Conservation (phyloP, 92 coral and sea anemone genomes). For the Micromussa lordhowensis region DNA sequence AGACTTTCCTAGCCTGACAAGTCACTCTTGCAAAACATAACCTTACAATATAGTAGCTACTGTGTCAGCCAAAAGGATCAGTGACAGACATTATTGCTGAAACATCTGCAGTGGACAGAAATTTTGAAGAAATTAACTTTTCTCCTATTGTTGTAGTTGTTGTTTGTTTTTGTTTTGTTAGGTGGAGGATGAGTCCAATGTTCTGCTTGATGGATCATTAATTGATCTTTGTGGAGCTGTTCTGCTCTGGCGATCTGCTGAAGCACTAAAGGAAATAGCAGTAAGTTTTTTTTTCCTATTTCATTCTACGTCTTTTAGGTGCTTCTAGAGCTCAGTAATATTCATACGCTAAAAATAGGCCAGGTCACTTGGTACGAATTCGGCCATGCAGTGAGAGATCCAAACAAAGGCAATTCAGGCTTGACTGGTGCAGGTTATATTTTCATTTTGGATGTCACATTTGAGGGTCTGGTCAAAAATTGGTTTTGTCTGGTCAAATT, state of each 20-base stretch:
- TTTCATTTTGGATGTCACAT: too few relatives aligned
- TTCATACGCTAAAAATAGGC: too few relatives aligned
- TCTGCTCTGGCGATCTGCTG: slow-evolving; percentile 89
- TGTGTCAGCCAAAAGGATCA: background rate
- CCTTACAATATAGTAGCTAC: background rate
- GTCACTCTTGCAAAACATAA: background rate
- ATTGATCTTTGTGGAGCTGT: slow-evolving; percentile 99
- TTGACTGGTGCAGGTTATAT: too few relatives aligned
- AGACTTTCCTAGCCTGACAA: background rate
- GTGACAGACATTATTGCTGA: background rate
- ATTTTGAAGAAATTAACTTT: background rate
- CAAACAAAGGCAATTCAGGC: too few relatives aligned
- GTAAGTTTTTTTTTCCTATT: slow-evolving; percentile 58
- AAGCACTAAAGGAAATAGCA: slow-evolving; percentile 82
- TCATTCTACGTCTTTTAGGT: background rate
- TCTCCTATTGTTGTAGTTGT: too few relatives aligned
- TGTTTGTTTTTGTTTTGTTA: slow-evolving; percentile 6
- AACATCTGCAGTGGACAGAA: background rate
- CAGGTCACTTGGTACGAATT: too few relatives aligned
- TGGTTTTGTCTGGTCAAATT: too few relatives aligned
- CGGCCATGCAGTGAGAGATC: too few relatives aligned
- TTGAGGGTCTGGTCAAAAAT: too few relatives aligned
- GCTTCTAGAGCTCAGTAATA: too few relatives aligned
- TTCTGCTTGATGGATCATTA: slow-evolving; percentile 91
- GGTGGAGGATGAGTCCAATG: slow-evolving; percentile 84